Evolutionary conservation across 2,888 invertebrate genomes (phyloP), one percentile per base, ranked within the genome.

Genomic region (Cryptocephalus moraei): DNA sequence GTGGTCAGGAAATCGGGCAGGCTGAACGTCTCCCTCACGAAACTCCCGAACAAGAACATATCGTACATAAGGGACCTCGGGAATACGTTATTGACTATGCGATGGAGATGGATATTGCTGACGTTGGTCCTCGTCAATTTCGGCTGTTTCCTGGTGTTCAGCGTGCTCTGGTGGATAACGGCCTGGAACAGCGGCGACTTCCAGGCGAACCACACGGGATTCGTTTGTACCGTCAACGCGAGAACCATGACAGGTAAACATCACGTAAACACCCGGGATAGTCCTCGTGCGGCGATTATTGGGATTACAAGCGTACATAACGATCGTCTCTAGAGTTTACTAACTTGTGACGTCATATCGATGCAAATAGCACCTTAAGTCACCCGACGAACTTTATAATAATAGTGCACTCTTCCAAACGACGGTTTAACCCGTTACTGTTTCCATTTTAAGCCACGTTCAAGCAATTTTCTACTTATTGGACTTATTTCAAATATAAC

Each of bases 101-200:
- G 80, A 65, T 89, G 88, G 88, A 73, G 84, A 9, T 83, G 80
- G 73, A 78, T 84, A 3, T 68, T 85, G 2, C 62, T 83, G 1
- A 59, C 62, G 14, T 45, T 66, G 12, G 57, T 59, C 47, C 32
- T 64, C 33, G 64, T 64, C 1, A 64, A 66, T 47, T 60, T 62
- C 31, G 49, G 49, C 9, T 57, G 55, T 44, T 63, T 61, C 43
- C 48, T 62, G 14, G 14, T 60, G 22, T 62, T 62, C 47, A 58
- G 62, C 13, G 43, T 54, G 32, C 39, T 62, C 13, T 63, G 62
- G 62, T 61, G 55, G 56, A 48, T 58, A 36, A 43, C 62, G 41
- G 62, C 62, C 13, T 36, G 49, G 13, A 40, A 54, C 41, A 62
- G 62, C 45, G 63, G 63, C 8, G 63, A 63, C 48, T 61, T 60